Base-by-base conservation (phyloP, 2,888 invertebrate genomes). In the Campoplex capitator region DNA sequence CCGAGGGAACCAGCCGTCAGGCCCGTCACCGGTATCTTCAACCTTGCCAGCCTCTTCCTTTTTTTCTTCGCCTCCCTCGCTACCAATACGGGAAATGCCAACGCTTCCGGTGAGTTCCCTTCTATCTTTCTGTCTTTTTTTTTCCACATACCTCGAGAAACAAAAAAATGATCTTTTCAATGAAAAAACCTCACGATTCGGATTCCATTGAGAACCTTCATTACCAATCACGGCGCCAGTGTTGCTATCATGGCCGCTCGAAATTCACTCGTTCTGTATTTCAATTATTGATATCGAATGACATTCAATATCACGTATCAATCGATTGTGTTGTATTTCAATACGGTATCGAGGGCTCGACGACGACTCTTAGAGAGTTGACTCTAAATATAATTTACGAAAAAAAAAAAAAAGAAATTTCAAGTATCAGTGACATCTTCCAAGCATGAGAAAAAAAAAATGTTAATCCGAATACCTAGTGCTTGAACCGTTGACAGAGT, bases 91-190 rank as follows among this genome's bases (percentile, higher is more conserved):
- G 87, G 88, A 68, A 88, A 91, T 89, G 92, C 91, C 81, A 90
- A 88, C 90, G 91, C 91, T 85, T 89, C 89, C 84, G 92, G 92
- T 92, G 80, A 91, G 92, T 90, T 88, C 87, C 68, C 83, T 54
- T 38, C 23, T 23, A 0, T 45, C 11, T 38, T 38, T 38, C 38
- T 38, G n/a, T 35, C 68, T 54, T 23, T 23, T 32, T 51, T 77
- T 67, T 77, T 9, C 2, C 18, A 62, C 16, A 56, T 54, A 51
- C 45, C 8, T 7, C 8, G n/a, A 28, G 32, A 23, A 23, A 23
- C n/a, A 38, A 38, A 9, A 28, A 3, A 71, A 51, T 35, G 11
- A 38, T 18, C 35, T 8, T 0, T 32, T 58, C 35, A 58, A 58
- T 7, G 28, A 35, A 45, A 58, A 28, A 75, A n/a, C 13, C 32